Percentiles rank a stretch among this genome's conserved stretches.
Conservation (phyloP, 1,140 invertebrate genomes). For the Zaprionus nigranus region DNA sequence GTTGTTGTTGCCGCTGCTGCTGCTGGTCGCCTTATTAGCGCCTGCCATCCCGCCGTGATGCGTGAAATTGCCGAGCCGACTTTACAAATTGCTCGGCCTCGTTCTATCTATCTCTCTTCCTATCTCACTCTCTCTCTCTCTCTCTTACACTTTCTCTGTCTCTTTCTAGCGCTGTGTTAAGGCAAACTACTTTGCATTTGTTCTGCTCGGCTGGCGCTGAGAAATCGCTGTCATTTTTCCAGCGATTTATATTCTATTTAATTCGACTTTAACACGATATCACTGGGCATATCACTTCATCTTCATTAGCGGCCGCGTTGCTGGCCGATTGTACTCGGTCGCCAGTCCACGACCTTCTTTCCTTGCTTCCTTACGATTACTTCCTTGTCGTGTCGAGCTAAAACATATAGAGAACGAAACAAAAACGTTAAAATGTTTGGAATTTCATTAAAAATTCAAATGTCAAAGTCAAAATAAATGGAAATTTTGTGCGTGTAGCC, state of each 20-base stretch:
- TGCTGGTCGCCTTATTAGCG: slow-evolving; percentile 68
- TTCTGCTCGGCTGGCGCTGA: slow-evolving; percentile 74
- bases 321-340: slow-evolving; percentile 24
- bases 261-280: slow-evolving; percentile 65
- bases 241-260: slow-evolving; percentile 82
- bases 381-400: slow-evolving; percentile 38
- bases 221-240: slow-evolving; percentile 77
- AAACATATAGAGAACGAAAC: slow-evolving; percentile 27
- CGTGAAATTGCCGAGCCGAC: slow-evolving; percentile 66
- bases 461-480: slow-evolving; percentile 81
- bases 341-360: neutral
- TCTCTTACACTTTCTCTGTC: neutral
- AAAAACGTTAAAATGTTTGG: slow-evolving; percentile 78
- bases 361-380: neutral
- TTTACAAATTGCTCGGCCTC: slow-evolving; percentile 38
- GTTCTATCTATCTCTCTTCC: neutral
- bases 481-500: slow-evolving; percentile 58
- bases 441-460: slow-evolving; percentile 83
- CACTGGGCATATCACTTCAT: slow-evolving; percentile 69
- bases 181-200: slow-evolving; percentile 76
- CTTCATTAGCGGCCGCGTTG: slow-evolving; percentile 67
- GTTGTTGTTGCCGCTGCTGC: neutral
- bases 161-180: neutral
- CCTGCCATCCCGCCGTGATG: slow-evolving; percentile 75
- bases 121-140: neutral